phyloP scores from a whole-genome alignment of 2,888 invertebrate genomes.

The Odontothrips loti region DNA sequence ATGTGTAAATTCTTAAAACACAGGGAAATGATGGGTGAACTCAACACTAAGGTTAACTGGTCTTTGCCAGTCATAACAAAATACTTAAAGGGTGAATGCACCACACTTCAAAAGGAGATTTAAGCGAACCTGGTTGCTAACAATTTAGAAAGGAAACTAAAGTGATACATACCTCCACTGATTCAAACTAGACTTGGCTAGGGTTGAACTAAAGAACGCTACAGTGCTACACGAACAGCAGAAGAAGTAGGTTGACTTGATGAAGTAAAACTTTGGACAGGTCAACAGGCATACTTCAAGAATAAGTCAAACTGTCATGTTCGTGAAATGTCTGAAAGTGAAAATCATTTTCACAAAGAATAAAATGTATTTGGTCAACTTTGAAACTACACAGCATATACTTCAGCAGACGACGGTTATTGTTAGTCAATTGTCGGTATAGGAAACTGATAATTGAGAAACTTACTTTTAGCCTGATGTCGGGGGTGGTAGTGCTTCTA shows the following conservation, averaged over 20 bases:
- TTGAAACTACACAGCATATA: background rate
- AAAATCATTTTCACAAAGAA: constrained; percentile 7
- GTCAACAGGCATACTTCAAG: background rate
- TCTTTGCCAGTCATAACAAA: too few species aligned
- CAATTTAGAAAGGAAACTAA: too few species aligned
- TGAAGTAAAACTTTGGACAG: background rate
- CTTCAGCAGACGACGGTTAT: constrained; percentile 26
- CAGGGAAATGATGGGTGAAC: too few species aligned
- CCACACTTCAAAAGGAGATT: too few species aligned
- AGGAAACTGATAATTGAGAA: background rate
- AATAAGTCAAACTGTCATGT: background rate
- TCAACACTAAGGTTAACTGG: too few species aligned
- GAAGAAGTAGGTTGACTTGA: background rate
- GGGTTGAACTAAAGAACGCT: background rate
- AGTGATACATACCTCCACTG: background rate
- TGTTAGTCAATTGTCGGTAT: constrained; percentile 23
- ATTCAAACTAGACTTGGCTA: constrained; percentile 6
- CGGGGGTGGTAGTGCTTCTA: too few species aligned
- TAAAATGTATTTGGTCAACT: constrained; percentile 4
- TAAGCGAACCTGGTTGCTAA: too few species aligned
- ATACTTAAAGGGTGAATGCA: too few species aligned
- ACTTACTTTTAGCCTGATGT: background rate
- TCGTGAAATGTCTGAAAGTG: background rate
- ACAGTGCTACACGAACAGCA: background rate
- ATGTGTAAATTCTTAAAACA: too few species aligned